phyloP scores from a whole-genome alignment of 2,888 invertebrate species.

The Cephus rjabovi region DNA sequence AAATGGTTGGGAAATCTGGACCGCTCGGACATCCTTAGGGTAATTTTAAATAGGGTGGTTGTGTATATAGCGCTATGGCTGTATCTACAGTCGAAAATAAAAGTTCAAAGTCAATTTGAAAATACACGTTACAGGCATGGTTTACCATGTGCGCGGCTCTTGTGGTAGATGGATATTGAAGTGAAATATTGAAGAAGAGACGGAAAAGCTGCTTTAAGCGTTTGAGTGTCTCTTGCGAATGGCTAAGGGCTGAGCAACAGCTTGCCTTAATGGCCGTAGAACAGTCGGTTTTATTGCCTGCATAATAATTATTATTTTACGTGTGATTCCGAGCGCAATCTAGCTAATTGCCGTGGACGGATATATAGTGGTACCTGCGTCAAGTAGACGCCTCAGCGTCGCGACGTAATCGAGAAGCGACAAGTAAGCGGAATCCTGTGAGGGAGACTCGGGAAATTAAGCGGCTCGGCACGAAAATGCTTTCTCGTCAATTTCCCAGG shows the following conservation, averaged over 20 bases:
- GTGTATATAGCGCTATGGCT: neutral
- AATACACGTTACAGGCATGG: neutral
- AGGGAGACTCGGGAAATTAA: constrained; percentile 45
- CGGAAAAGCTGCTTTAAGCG: neutral
- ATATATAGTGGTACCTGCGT: neutral
- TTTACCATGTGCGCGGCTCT: neutral
- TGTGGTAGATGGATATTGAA: neutral
- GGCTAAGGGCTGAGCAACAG: constrained; percentile 28
- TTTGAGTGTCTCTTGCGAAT: neutral
- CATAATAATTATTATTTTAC: constrained; percentile 47
- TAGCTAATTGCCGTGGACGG: constrained; percentile 39
- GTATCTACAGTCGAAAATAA: neutral
- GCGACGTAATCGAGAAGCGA: constrained; percentile 28
- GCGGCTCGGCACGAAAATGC: constrained; percentile 27
- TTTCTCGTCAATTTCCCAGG: constrained; percentile 48
- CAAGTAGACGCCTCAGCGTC: constrained; percentile 2
- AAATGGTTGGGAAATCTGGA: neutral
- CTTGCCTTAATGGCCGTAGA: constrained; percentile 37
- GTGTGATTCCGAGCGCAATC: constrained; percentile 43
- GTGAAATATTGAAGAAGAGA: neutral
- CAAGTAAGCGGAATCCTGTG: constrained; percentile 43
- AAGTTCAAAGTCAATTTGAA: neutral
- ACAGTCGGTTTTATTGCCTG: constrained; percentile 33
- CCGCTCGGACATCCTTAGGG: neutral
- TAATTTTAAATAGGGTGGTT: neutral